These are phyloP conservation scores for Drosophila lowei DNA, from an alignment of 1,140 invertebrate species.

Conservation along the genomic window DNA sequence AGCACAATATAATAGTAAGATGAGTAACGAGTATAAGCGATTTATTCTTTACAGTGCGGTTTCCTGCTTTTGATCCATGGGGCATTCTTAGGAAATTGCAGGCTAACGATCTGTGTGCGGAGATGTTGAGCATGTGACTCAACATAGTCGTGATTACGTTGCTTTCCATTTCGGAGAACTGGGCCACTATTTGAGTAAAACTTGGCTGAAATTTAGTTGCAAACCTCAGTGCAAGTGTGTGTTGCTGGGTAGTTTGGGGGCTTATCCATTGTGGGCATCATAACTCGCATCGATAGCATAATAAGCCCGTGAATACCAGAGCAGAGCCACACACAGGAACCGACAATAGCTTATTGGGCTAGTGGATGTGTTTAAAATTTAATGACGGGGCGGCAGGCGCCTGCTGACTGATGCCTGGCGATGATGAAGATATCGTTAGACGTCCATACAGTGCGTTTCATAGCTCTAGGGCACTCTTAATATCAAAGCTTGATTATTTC, in stretches of 20 bases:
- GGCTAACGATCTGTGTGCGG: too few relatives aligned
- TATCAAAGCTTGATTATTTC: too few relatives aligned
- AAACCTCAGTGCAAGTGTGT: constrained; percentile 1
- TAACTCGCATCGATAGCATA: constrained; percentile 18
- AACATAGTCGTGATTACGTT: too few relatives aligned
- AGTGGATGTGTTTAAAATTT: constrained; percentile 18
- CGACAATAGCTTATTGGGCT: not conserved
- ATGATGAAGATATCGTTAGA: constrained; percentile 10
- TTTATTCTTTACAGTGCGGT: too few relatives aligned
- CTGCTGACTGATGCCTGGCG: not conserved
- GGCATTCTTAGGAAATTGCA: too few relatives aligned
- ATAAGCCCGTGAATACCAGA: constrained; percentile 9
- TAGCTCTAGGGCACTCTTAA: too few relatives aligned
- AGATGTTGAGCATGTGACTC: too few relatives aligned
- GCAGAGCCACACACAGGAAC: not conserved
- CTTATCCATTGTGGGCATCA: constrained; percentile 5
- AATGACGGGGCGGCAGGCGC: not conserved
- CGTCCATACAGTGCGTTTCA: not conserved
- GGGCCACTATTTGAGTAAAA: too few relatives aligned
- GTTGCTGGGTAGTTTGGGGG: not conserved
- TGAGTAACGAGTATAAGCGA: too few relatives aligned
- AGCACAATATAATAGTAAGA: too few relatives aligned
- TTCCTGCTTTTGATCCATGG: too few relatives aligned
- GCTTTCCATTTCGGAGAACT: too few relatives aligned
- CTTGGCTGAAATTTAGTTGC: not conserved